These are phyloP conservation scores for Aphelenchoides avenae DNA, from an alignment of 1,140 invertebrate species.

Conservation along the genomic window DNA sequence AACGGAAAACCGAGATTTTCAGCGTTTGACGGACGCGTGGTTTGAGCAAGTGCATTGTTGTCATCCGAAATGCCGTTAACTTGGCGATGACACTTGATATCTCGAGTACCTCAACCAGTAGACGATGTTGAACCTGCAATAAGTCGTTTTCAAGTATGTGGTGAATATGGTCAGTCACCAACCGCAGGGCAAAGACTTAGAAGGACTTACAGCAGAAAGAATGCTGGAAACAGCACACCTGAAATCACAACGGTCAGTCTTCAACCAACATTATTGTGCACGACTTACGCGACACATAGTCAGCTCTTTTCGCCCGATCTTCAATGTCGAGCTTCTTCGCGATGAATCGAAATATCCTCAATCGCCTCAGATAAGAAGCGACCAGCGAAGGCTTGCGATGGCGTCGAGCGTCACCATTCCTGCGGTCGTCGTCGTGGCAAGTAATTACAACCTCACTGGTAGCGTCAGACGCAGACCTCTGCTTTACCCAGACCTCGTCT, in stretches of 20 bases:
- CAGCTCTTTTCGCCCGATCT: slow-evolving; percentile 50
- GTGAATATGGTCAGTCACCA: too few relatives aligned
- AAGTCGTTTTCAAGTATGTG: slow-evolving; percentile 5
- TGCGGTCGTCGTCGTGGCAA: not conserved
- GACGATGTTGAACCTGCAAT: slow-evolving; percentile 48
- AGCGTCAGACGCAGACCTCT: too few relatives aligned
- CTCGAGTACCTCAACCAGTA: slow-evolving; percentile 41
- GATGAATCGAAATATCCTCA: slow-evolving; percentile 27
- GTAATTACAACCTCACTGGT: too few relatives aligned
- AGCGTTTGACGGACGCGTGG: too few relatives aligned
- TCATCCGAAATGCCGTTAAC: too few relatives aligned
- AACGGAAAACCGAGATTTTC: too few relatives aligned
- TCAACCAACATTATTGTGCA: not conserved
- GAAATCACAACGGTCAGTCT: not conserved
- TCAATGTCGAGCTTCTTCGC: slow-evolving; percentile 40
- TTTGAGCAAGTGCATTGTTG: too few relatives aligned
- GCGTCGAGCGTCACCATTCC: not conserved
- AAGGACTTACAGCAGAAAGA: not conserved
- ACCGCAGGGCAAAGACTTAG: not conserved
- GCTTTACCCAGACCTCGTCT: too few relatives aligned
- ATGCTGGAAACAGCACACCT: not conserved
- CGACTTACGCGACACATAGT: slow-evolving; percentile 48
- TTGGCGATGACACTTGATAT: slow-evolving; percentile 4
- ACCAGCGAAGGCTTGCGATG: slow-evolving; percentile 7
- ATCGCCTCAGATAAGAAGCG: slow-evolving; percentile 3